These are phyloP conservation scores for Gavialis gangeticus DNA, from an alignment of 2,113 vertebrate species.

Conservation along the genomic window DNA sequence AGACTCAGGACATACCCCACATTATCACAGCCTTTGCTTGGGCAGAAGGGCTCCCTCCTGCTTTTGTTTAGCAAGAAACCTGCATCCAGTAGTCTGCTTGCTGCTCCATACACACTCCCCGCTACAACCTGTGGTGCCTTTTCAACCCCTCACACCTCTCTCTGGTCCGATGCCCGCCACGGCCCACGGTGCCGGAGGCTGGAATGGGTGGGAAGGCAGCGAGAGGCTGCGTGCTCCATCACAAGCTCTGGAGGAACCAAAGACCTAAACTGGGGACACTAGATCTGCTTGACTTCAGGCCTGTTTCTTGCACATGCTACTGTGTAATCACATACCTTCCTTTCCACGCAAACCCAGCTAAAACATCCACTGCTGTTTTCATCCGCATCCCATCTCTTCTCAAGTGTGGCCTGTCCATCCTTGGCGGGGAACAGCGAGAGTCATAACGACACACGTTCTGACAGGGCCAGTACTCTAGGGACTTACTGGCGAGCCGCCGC, in stretches of 20 bases:
- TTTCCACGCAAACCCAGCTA: constrained; percentile 66
- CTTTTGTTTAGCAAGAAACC: not conserved
- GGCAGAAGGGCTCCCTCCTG: not conserved
- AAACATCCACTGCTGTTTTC: not conserved
- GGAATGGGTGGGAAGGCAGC: not conserved
- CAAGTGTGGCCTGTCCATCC: not conserved
- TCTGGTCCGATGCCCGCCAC: constrained; percentile 36
- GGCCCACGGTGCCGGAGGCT: not conserved
- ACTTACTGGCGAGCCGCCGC: not conserved
- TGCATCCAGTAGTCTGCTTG: not conserved
- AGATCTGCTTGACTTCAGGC: constrained; percentile 48
- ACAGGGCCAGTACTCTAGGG: not conserved
- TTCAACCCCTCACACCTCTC: not conserved
- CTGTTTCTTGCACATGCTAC: constrained; percentile 49
- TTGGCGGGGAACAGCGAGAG: not conserved
- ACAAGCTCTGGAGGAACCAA: constrained; percentile 30
- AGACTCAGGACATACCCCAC: not conserved
- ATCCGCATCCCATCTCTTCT: constrained; percentile 34
- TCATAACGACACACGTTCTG: not conserved
- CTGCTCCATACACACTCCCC: constrained; percentile 39
- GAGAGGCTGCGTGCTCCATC: constrained; percentile 6
- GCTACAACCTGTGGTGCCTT: not conserved
- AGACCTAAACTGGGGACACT: constrained; percentile 37
- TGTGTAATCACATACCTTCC: constrained; percentile 10
- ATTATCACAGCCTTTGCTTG: constrained; percentile 18